Evolutionary conservation across 2,888 invertebrate genomes (phyloP).

Genomic region (Criorhina ranunculi): DNA sequence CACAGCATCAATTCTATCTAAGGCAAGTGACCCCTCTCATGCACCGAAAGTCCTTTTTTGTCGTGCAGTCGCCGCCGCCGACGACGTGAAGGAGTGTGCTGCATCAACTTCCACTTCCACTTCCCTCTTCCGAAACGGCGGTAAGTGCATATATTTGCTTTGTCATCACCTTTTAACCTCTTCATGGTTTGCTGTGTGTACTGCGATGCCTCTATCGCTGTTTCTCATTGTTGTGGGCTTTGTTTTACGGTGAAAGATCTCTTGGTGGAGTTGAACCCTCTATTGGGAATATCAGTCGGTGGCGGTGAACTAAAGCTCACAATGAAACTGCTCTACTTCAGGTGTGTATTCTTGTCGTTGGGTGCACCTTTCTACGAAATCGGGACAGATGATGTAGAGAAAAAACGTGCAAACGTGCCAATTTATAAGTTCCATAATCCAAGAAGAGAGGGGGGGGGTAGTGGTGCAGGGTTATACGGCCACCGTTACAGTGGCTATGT

Average conservation of each 20-base stretch:
- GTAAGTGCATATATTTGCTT: constrained; percentile 70
- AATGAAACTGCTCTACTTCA: constrained; percentile 64
- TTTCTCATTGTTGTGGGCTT: constrained; percentile 22
- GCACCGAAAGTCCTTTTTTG: constrained; percentile 39
- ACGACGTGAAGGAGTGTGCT: constrained; percentile 6
- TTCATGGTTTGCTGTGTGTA: constrained; percentile 42
- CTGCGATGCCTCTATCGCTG: constrained; percentile 1
- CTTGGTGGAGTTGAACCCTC: constrained; percentile 52
- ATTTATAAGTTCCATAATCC: constrained; percentile 73
- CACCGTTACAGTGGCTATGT: not conserved
- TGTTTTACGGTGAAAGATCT: constrained; percentile 40
- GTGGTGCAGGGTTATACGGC: not conserved
- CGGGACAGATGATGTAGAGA: constrained; percentile 10
- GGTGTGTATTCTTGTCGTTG: constrained; percentile 50
- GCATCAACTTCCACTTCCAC: constrained; percentile 46
- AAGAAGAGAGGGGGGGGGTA: constrained; percentile 19
- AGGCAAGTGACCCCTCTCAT: constrained; percentile 15
- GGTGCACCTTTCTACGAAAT: constrained; percentile 33
- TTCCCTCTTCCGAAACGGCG: constrained; percentile 57
- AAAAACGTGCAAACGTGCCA: constrained; percentile 76
- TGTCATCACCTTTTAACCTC: constrained; percentile 75
- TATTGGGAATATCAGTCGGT: not conserved
- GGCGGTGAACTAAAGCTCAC: constrained; percentile 3
- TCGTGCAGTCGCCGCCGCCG: constrained; percentile 38
- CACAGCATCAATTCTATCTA: constrained; percentile 42